Conservation (phyloP, 1,140 invertebrate genomes). For the Brachionus manjavacas region DNA sequence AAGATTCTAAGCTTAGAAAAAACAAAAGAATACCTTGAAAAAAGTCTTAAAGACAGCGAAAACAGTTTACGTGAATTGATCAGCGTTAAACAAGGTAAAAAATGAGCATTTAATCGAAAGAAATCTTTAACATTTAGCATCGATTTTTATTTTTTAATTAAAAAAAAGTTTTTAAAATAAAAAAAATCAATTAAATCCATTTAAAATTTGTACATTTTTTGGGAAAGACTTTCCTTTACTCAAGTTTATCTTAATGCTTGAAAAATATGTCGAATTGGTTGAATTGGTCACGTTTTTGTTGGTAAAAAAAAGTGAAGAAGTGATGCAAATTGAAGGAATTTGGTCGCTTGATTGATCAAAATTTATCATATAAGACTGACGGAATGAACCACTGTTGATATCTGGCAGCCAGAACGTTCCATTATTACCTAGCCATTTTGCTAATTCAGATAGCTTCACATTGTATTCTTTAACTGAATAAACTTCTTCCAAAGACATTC, state of each 20-base stretch:
- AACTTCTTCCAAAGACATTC: not conserved
- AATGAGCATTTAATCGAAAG: not conserved
- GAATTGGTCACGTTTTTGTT: not conserved
- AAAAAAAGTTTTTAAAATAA: not conserved
- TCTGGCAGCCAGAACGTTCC: not conserved
- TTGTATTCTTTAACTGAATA: slow-evolving; percentile 2
- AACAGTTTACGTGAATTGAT: slow-evolving; percentile 30
- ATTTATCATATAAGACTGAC: not conserved
- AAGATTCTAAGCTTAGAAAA: slow-evolving; percentile 18
- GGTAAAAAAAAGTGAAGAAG: not conserved
- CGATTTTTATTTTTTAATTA: not conserved
- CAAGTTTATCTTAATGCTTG: not conserved
- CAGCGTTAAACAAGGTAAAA: slow-evolving; percentile 22
- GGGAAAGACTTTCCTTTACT: not conserved
- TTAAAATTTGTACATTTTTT: not conserved
- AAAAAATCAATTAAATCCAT: not conserved
- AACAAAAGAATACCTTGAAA: slow-evolving; percentile 17
- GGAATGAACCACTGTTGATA: not conserved
- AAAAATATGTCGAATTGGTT: not conserved
- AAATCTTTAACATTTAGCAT: not conserved
- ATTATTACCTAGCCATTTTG: not conserved
- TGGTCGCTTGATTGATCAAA: not conserved
- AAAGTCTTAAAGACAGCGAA: slow-evolving; percentile 40
- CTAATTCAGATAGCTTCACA: not conserved
- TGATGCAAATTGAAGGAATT: not conserved